Conservation (phyloP, 2,113 vertebrate genomes). For the Misgurnus anguillicaudatus region DNA sequence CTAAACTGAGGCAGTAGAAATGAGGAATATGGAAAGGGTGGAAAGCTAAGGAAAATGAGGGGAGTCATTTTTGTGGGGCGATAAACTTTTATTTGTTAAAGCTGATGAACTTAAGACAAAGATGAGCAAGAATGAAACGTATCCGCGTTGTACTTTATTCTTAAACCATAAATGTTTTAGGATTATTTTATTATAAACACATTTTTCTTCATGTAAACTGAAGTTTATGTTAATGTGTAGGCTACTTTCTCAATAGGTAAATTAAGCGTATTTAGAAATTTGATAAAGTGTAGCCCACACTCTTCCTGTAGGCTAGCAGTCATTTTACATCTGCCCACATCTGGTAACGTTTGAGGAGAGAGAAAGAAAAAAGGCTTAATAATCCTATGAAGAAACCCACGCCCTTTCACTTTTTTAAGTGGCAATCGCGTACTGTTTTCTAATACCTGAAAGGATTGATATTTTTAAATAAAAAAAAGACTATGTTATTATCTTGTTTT, state of each 20-base stretch:
- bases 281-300: too few relatives aligned
- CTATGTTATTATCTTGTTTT: too few relatives aligned
- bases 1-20: background rate
- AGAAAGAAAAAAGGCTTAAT: background rate
- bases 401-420: background rate
- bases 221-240: too few relatives aligned
- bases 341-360: constrained; percentile 21
- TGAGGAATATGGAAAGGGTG: background rate
- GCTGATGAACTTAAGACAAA: background rate
- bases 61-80: background rate
- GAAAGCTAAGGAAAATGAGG: background rate
- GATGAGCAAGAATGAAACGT: background rate
- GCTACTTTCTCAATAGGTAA: too few relatives aligned
- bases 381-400: constrained; percentile 5
- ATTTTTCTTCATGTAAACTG: too few relatives aligned
- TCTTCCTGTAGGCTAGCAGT: background rate
- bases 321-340: background rate
- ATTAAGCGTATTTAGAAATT: too few relatives aligned
- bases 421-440: too few relatives aligned
- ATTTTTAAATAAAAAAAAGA: too few relatives aligned
- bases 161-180: background rate
- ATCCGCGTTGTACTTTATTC: background rate
- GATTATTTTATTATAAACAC: too few relatives aligned
- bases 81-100: background rate
- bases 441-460: too few relatives aligned